Conservation (phyloP, 2,113 vertebrate genomes). For the Megaleporinus macrocephalus region DNA sequence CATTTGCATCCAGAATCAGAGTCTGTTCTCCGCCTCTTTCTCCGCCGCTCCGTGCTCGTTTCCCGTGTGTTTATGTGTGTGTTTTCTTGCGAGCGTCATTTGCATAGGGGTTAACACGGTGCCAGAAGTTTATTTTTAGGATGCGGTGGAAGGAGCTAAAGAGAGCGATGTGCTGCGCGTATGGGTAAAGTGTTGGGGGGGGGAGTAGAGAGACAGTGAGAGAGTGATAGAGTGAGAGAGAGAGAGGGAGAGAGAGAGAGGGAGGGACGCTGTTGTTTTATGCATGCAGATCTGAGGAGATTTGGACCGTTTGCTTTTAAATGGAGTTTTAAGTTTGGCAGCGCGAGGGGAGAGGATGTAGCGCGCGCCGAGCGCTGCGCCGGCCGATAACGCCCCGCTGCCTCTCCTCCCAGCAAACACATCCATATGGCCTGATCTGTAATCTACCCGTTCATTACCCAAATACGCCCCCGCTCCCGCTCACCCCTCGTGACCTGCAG, state of each 20-base stretch:
- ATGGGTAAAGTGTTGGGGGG: constrained; percentile 9
- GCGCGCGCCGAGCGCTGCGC: constrained; percentile 48
- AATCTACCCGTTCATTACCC: constrained; percentile 32
- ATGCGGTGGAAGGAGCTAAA: constrained; percentile 72
- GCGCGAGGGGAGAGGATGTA: constrained; percentile 36
- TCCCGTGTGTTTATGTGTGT: constrained; percentile 41
- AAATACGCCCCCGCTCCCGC: constrained; percentile 31
- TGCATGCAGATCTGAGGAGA: constrained; percentile 58
- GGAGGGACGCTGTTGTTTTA: constrained; percentile 59
- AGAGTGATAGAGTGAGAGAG: constrained; percentile 28
- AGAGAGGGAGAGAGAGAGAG: constrained; percentile 30
- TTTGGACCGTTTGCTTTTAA: constrained; percentile 57
- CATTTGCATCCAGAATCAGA: constrained; percentile 76
- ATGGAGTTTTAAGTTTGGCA: constrained; percentile 55
- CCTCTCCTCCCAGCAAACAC: constrained; percentile 2
- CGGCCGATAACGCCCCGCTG: constrained; percentile 53
- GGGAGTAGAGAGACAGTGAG: constrained; percentile 24
- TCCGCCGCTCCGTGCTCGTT: constrained; percentile 38
- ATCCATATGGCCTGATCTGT: constrained; percentile 20
- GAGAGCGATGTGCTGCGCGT: constrained; percentile 52
- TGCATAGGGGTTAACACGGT: constrained; percentile 74
- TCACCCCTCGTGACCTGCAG: neutral
- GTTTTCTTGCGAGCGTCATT: constrained; percentile 61
- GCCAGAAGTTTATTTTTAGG: constrained; percentile 81
- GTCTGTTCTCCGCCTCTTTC: constrained; percentile 52